phyloP scores from a whole-genome alignment of 1,140 invertebrate genomes.

The Saxidomus purpurata region DNA sequence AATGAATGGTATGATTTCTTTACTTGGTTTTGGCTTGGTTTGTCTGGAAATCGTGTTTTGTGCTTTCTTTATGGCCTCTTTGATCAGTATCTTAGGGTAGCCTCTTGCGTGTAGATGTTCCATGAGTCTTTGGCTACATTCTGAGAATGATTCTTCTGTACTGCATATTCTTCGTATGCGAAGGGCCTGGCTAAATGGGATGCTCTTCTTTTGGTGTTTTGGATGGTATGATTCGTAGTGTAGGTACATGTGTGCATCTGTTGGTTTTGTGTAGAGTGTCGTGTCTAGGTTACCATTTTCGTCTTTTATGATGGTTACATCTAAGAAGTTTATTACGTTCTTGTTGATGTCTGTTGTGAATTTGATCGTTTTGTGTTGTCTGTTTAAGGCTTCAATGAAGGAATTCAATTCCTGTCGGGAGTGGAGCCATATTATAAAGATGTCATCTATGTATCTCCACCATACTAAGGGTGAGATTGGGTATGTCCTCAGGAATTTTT shows the following conservation, averaged over 20 bases:
- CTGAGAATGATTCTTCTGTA: background rate
- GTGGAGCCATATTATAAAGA: conserved; percentile 22
- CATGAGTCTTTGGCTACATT: background rate
- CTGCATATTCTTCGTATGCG: background rate
- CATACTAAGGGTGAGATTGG: background rate
- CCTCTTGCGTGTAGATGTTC: no score
- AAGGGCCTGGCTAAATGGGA: background rate
- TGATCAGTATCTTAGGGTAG: no score
- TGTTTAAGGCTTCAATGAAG: conserved; percentile 11
- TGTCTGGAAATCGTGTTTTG: no score
- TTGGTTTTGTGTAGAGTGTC: background rate
- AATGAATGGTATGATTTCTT: no score
- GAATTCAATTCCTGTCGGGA: background rate
- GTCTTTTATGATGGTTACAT: conserved; percentile 1
- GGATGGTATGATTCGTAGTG: no score
- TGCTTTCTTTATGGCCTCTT: no score
- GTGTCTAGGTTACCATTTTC: background rate
- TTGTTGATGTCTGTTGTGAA: background rate
- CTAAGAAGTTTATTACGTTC: background rate
- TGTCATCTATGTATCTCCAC: background rate
- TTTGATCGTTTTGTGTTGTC: background rate
- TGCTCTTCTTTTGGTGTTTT: no score
- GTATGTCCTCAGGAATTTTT: background rate
- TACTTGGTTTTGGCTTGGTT: no score
- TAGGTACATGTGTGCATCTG: conserved; percentile 1